Conservation (phyloP, 2,113 vertebrate species). For the Lates calcarifer region DNA sequence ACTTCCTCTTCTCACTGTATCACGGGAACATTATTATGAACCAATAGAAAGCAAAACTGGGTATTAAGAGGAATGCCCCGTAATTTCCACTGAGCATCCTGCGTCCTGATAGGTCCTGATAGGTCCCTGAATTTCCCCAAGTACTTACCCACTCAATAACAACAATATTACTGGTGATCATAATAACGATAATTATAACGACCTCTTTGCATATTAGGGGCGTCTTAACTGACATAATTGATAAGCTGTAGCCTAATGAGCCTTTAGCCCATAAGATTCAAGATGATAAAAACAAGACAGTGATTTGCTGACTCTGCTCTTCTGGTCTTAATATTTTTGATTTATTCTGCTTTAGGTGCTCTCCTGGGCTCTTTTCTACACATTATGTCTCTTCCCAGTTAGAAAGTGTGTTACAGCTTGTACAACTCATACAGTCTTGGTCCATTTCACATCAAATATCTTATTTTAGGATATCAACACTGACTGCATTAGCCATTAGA, state of each 20-base stretch:
- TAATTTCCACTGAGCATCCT: conserved; percentile 17
- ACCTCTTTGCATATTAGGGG: too few species aligned
- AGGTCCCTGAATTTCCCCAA: too few species aligned
- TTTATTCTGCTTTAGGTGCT: neutral
- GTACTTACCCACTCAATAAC: neutral
- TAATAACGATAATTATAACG: too few species aligned
- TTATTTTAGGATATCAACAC: neutral
- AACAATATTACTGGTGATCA: too few species aligned
- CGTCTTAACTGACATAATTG: too few species aligned
- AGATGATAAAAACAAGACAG: neutral
- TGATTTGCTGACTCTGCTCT: neutral
- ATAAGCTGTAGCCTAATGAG: too few species aligned
- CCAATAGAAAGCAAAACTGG: conserved; percentile 61
- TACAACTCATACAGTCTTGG: neutral
- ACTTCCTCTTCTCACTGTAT: neutral
- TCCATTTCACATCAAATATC: neutral
- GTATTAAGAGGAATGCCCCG: neutral
- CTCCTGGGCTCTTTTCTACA: too few species aligned
- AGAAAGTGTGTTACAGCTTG: neutral
- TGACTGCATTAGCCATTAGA: neutral
- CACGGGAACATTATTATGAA: neutral
- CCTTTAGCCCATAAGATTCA: neutral
- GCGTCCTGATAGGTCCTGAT: neutral
- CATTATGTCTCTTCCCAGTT: neutral
- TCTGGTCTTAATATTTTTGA: neutral